Evolutionary conservation across 2,888 invertebrate genomes (phyloP), one percentile per base, ranked within the genome.

Genomic region (Fragum sueziense): DNA sequence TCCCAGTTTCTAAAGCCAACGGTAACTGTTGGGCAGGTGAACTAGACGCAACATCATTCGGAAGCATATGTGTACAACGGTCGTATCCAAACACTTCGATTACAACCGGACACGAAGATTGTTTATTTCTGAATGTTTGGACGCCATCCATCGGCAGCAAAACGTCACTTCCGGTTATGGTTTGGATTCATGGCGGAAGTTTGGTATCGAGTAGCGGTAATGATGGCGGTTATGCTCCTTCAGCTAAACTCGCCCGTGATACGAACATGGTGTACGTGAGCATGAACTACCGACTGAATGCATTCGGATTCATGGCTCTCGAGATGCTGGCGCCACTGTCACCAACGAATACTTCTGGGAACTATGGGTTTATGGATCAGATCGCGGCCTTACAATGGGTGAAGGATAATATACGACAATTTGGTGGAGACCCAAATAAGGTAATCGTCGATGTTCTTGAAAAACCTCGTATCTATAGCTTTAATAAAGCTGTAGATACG

Each of bases 191-290:
- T 76, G 91, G 91, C 7, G 92, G 92, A 9, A 76, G 72, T 54
- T 76, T 89, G 29, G 51, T 80, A 7, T 70, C 73, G 52, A 80
- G 80, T 20, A 86, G 78, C 65, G 87, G 87, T 7, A 85, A 81
- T 59, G 79, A 76, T 17, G 77, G 76, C 29, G 74, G 62, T 3
- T 82, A 82, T 67, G 76, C 84, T 31, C 97, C 97, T 0, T 96
- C 96, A 0, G 95, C 96, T 0, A 94, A 96, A 59, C 95, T 97
- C 82, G 96, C 97, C 0, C 95, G 95, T 67, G 95, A 96, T 1
- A 95, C 96, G 78, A 96, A 97, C 91, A 96, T 97, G 2, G 96
- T 98, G 7, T 97, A 97, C 91, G 97, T 98, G 1, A 95, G 96
- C 79, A 97, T 97, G 2, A 97, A 97, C 91, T 97, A 97, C 93